Base-by-base conservation (phyloP, 2,797 vertebrate species). In the Siniperca scherzeri region DNA sequence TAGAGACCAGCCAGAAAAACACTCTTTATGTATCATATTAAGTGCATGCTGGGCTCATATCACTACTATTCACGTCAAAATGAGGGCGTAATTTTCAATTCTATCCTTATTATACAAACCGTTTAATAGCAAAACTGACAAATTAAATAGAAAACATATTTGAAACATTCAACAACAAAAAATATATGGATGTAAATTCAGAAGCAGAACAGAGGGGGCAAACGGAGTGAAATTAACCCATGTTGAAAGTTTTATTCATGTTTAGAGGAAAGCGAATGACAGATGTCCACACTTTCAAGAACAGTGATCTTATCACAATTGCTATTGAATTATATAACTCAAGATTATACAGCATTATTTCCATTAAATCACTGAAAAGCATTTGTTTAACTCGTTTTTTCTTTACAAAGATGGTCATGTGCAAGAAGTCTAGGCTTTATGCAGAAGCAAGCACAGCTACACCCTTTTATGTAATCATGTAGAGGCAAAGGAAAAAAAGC, bases 231-330 rank as follows among this genome's bases (percentile, higher is more conserved):
- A 80, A 78, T 77, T 0, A 80, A 71, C 46, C 44, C 70, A 77
- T 56, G 50, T 81, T 85, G 48, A 73, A 88, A 71, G 69, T 87
- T 93, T 92, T 91, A 91, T 92, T 92, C 48, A 71, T 74, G 44
- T 80, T 71, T 7, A 66, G 46, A 73, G 55, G 38, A 83, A 84
- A 82, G 78, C 70, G 61, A 83, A 62, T 62, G 74, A 84, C 76
- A 86, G 11, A 75, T 21, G 60, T 89, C 82, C 72, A 57, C 70
- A 84, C 73, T 74, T 88, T 80, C 55, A 74, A 85, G 33, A 79
- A 87, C 77, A 90, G 77, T 82, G 75, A 70, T 85, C 69, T 76
- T 81, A 84, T 79, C 71, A 90, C 78, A 84, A 50, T 33, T 64
- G 59, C 64, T 84, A 83, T 52, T 77, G 68, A 81, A 74, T 85